These are phyloP conservation scores for Pogonomyrmex californicus DNA, from an alignment of 1,140 invertebrate species.

Conservation along the genomic window DNA sequence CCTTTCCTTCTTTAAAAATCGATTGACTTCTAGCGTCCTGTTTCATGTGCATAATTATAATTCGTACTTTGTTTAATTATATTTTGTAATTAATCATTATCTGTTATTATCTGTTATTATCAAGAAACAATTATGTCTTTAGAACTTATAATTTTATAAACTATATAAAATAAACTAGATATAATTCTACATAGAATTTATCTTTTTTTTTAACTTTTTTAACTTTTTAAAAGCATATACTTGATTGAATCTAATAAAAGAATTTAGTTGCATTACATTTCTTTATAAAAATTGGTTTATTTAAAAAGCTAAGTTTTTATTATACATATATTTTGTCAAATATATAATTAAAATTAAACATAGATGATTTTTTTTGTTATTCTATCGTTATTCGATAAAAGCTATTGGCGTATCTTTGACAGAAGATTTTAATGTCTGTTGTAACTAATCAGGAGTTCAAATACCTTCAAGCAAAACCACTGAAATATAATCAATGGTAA, in stretches of 20 bases:
- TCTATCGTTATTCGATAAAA: neutral
- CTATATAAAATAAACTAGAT: conserved; percentile 4
- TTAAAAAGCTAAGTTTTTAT: neutral
- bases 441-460: conserved; percentile 7
- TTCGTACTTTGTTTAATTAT: conserved; percentile 9
- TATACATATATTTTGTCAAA: neutral
- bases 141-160: neutral
- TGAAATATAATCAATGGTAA: conserved; percentile 53
- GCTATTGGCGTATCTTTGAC: neutral
- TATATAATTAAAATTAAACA: neutral
- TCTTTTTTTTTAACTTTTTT: neutral
- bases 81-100: neutral
- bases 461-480: neutral
- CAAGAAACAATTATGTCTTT: neutral
- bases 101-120: neutral
- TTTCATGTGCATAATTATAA: neutral
- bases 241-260: neutral
- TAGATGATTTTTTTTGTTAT: neutral
- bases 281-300: neutral
- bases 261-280: neutral
- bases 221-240: neutral
- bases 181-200: neutral
- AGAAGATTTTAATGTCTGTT: neutral
- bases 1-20: conserved; percentile 28
- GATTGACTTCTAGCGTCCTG: conserved; percentile 5